Base-by-base conservation (phyloP, 2,797 vertebrate species). In the Lithobates sylvaticus region DNA sequence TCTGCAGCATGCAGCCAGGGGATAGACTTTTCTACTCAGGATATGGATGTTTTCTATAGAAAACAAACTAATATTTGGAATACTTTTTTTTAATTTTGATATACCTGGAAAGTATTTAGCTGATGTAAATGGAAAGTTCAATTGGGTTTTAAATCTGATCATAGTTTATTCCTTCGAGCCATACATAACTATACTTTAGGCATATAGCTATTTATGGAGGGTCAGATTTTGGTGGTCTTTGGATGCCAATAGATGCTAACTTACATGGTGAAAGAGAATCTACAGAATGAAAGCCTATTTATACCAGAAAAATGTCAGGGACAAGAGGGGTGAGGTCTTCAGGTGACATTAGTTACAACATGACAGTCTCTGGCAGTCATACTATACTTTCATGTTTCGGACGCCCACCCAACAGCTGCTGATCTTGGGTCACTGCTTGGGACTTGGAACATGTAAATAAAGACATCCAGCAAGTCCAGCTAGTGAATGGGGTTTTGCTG, bases 371-470 rank as follows among this genome's bases (percentile, higher is more conserved):
- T 29, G 42, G 76, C 10, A 16, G n/a, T 67, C 61, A 69, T n/a
- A 50, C 34, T 13, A 77, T 69, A 65, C 64, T 75, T 86, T 86
- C 26, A 81, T 68, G 78, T 70, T n/a, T 76, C 54, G 16, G 58
- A 54, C 64, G n/a, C 29, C 58, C 65, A 26, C 36, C 27, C 64
- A 75, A 61, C 81, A 87, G 79, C 86, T 84, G 86, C 34, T 67
- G 58, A 29, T 70, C 47, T 65, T 65, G 21, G 68, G 64, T 42
- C 67, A 36, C 36, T 21, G 47, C 42, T 76, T 61, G 65, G 47
- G 36, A 71, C 42, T 21, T 79, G 54, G 61, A 70, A 70, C 70
- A 72, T 61, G 71, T 72, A 76, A 82, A 86, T 78, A 86, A 77
- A 86, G 36, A 2, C 71, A 6, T 26, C 26, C 29, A n/a, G 54